phyloP scores from a whole-genome alignment of 2,113 vertebrate species.

The Chaetodon trifascialis region DNA sequence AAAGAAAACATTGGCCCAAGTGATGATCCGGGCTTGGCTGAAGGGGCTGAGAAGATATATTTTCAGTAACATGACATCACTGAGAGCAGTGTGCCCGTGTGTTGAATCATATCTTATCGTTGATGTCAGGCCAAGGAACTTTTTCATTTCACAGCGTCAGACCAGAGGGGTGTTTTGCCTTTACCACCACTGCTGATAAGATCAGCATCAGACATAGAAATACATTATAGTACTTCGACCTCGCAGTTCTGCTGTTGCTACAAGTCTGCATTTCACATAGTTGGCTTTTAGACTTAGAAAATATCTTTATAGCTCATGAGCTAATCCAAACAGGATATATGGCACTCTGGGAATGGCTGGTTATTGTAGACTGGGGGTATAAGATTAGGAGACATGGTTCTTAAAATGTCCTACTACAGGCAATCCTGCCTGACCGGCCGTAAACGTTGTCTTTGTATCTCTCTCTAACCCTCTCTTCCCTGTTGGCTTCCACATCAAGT shows the following conservation, averaged over 20 bases:
- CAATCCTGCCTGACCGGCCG: slow-evolving; percentile 48
- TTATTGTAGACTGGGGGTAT: slow-evolving; percentile 29
- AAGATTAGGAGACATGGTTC: slow-evolving; percentile 62
- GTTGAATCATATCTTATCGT: slow-evolving; percentile 63
- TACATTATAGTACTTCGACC: background rate
- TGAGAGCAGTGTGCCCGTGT: slow-evolving; percentile 45
- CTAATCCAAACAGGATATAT: slow-evolving; percentile 35
- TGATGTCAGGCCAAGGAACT: slow-evolving; percentile 34
- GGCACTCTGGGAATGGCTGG: slow-evolving; percentile 28
- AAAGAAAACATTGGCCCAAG: slow-evolving; percentile 64
- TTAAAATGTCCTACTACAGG: slow-evolving; percentile 49
- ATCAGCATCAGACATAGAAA: slow-evolving; percentile 29
- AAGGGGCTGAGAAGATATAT: slow-evolving; percentile 57
- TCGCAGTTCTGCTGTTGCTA: slow-evolving; percentile 2
- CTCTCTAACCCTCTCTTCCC: slow-evolving; percentile 32
- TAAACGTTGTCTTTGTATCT: slow-evolving; percentile 60
- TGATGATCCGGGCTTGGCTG: slow-evolving; percentile 55
- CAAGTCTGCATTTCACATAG: slow-evolving; percentile 35
- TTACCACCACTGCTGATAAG: slow-evolving; percentile 17
- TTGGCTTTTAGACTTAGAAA: slow-evolving; percentile 2
- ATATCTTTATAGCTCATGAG: slow-evolving; percentile 36
- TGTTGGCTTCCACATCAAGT: slow-evolving; percentile 49
- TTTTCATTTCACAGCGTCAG: slow-evolving; percentile 43
- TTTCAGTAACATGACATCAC: slow-evolving; percentile 74
- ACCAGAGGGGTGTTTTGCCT: slow-evolving; percentile 29